Percentiles rank a stretch among this genome's conserved stretches.
phyloP scores from a whole-genome alignment of 2,797 vertebrate species.

The Luscinia luscinia region DNA sequence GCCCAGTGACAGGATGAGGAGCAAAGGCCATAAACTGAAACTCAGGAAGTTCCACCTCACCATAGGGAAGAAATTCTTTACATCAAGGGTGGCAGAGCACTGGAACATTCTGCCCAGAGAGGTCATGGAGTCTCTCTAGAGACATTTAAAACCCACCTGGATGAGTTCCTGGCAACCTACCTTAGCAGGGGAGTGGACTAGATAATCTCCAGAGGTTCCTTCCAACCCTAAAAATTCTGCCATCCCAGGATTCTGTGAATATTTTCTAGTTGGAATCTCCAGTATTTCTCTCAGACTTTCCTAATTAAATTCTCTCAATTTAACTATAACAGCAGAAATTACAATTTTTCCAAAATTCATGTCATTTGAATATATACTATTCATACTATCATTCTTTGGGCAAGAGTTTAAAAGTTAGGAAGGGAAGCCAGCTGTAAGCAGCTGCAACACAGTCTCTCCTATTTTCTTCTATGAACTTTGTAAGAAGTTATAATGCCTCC shows the following conservation, averaged over 20 bases:
- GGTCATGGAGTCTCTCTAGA: background rate
- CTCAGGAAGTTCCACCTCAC: no score
- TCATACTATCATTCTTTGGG: background rate
- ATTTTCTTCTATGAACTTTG: background rate
- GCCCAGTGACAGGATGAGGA: rapidly evolving
- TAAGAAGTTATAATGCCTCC: background rate
- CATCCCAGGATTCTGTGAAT: background rate
- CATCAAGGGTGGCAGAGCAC: background rate
- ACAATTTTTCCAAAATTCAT: background rate
- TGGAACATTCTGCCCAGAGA: background rate
- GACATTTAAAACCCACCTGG: background rate
- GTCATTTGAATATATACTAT: background rate
- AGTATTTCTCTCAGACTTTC: background rate
- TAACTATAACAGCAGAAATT: background rate
- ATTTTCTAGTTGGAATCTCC: background rate
- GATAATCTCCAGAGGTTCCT: background rate
- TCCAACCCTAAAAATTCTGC: background rate
- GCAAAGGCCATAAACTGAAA: background rate
- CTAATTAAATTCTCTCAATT: background rate
- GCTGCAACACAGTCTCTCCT: background rate
- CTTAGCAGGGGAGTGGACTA: background rate
- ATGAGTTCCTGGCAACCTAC: background rate
- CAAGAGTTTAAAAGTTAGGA: background rate
- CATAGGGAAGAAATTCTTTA: background rate
- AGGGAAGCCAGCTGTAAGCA: background rate